Conservation (phyloP, 1,140 invertebrate genomes). For the Diachasma alloeum region DNA sequence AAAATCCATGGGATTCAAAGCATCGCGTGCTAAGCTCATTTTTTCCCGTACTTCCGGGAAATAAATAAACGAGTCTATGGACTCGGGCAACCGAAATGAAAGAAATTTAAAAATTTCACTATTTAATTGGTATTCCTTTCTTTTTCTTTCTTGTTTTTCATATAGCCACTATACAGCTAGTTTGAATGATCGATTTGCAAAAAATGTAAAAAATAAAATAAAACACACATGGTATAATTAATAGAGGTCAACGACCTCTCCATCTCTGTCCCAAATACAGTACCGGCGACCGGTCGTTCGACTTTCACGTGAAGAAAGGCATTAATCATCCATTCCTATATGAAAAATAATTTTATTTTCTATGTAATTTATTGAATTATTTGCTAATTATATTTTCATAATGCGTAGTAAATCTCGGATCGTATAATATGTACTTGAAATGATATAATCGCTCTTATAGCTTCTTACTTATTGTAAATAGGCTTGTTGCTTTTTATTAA, state of each 20-base stretch:
- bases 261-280: constrained; percentile 36
- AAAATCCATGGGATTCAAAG: constrained; percentile 25
- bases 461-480: too few species aligned
- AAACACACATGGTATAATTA: neutral
- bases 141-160: too few species aligned
- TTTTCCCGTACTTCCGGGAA: neutral
- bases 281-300: constrained; percentile 29
- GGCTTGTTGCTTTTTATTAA: too few species aligned
- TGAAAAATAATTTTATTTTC: neutral
- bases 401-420: too few species aligned
- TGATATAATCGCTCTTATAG: too few species aligned
- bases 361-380: neutral
- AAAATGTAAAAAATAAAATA: constrained; percentile 16
- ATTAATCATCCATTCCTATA: constrained; percentile 22
- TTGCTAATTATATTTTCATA: neutral
- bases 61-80: constrained; percentile 6
- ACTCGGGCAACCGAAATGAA: neutral
- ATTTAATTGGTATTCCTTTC: too few species aligned
- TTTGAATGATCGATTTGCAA: neutral
- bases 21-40: neutral
- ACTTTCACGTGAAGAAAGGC: constrained; percentile 38
- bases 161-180: too few species aligned
- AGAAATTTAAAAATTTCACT: neutral
- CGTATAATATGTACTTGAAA: too few species aligned
- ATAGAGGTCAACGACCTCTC: constrained; percentile 16